Base-by-base conservation (phyloP, 1,140 invertebrate species). In the Antheraea mylitta region DNA sequence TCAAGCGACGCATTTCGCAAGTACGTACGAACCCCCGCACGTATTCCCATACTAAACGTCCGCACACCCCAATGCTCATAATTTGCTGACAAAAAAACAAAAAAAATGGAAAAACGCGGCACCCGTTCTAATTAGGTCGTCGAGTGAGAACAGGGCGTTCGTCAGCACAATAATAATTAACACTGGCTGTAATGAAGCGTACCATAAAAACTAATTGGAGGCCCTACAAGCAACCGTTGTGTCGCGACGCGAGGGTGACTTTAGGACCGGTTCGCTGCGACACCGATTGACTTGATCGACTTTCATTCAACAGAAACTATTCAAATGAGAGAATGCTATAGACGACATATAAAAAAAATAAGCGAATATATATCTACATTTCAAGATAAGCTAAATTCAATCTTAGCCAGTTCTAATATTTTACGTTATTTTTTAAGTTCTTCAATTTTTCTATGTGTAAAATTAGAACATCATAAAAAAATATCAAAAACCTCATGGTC, bases 141-240 rank as follows among this genome's bases (percentile, higher is more conserved):
- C 81, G 81, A 89, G 85, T 88, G 83, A 83, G 80, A 82, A 85
- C 79, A 78, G 80, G 76, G 81, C 78, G 81, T 85, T 86, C 83
- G 82, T 82, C 80, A 79, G 81, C 82, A 88, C 86, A 87, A 88
- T 89, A 87, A 89, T 88, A 90, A 91, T 91, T 89, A 91, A 90
- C 86, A 89, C 86, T 84, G 85, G 77, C 81, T 83, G 86, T 90
- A 90, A 91, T 90, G 86, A 88, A 89, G 81, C 87, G 80, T 79
- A 80, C 78, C 79, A 85, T 89, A 91, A 91, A 89, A 90, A 91
- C 89, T 91, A 91, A 91, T 91, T 91, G 86, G 85, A 82, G 81
- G 68, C 77, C 75, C 79, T 82, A 81, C 80, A 22, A 36, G 19
- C 19, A 79, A 80, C 75, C 74, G 82, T 72, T 79, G 76, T 59